Conservation (phyloP, 1,140 invertebrate species). For the Drosophila takahashii region DNA sequence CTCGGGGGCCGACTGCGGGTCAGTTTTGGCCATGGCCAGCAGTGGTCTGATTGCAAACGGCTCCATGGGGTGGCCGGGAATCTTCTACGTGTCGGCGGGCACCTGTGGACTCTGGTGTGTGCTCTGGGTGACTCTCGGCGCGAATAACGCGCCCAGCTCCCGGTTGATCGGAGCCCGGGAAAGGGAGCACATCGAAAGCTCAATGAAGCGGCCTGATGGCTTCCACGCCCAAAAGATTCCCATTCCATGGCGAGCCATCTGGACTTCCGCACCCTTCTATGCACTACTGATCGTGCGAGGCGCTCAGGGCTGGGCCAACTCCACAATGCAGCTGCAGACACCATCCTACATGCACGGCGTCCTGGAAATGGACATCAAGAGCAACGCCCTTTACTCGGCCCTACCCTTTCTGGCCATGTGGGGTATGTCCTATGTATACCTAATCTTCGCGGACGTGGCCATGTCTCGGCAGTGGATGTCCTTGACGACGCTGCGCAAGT, state of each 20-base stretch:
- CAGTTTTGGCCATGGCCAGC: conserved; percentile 88
- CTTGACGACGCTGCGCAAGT: conserved; percentile 86
- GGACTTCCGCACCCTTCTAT: conserved; percentile 92
- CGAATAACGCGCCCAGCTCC: conserved; percentile 88
- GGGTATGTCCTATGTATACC: conserved; percentile 87
- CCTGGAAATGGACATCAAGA: conserved; percentile 91
- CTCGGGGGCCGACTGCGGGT: conserved; percentile 89
- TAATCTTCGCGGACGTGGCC: conserved; percentile 83
- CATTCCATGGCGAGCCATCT: conserved; percentile 91
- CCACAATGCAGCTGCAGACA: conserved; percentile 95
- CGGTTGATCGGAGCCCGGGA: conserved; percentile 87
- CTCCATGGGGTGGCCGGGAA: conserved; percentile 89
- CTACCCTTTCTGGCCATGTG: conserved; percentile 92
- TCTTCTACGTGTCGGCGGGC: conserved; percentile 91
- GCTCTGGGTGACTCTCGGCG: conserved; percentile 87
- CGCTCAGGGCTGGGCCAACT: conserved; percentile 97
- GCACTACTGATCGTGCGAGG: conserved; percentile 93
- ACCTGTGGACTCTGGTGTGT: conserved; percentile 87
- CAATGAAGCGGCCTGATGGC: conserved; percentile 65
- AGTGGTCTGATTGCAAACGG: conserved; percentile 89
- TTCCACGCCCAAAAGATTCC: conserved; percentile 77
- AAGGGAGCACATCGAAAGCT: conserved; percentile 87
- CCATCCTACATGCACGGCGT: conserved; percentile 88
- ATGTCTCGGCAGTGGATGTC: conserved; percentile 63
- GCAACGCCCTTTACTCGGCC: conserved; percentile 90